phyloP scores from a whole-genome alignment of 2,888 invertebrate genomes.

The Dione juno region DNA sequence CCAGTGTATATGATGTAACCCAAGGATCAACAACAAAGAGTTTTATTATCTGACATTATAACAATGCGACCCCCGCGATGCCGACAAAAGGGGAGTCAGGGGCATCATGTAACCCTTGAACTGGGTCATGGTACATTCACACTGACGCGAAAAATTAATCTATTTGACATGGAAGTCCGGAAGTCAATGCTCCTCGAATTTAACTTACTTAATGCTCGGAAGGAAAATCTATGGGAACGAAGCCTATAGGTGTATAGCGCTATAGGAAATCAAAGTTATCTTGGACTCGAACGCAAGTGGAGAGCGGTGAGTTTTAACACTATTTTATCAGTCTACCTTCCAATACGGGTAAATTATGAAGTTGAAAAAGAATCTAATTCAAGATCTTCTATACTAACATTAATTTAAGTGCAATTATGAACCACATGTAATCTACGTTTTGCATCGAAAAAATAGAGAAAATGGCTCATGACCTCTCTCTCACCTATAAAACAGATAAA shows the following conservation, averaged over 20 bases:
- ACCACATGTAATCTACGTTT: too few relatives aligned
- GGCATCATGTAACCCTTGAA: constrained; percentile 29
- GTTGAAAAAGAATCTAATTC: too few relatives aligned
- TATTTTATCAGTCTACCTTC: not conserved
- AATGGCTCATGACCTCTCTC: too few relatives aligned
- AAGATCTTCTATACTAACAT: too few relatives aligned
- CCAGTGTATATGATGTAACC: constrained; percentile 12
- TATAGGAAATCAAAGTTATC: not conserved
- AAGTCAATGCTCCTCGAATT: constrained; percentile 3
- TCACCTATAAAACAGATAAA: too few relatives aligned
- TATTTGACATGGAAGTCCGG: not conserved
- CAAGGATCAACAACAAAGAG: constrained; percentile 8
- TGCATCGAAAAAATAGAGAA: too few relatives aligned
- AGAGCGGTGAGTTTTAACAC: not conserved
- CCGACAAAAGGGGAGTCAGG: constrained; percentile 32
- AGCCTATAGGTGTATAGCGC: not conserved
- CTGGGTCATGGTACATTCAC: constrained; percentile 32
- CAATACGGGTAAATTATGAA: too few relatives aligned
- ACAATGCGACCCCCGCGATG: constrained; percentile 26
- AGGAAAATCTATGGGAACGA: not conserved
- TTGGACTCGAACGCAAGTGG: not conserved
- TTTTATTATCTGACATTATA: constrained; percentile 22
- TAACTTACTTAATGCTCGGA: not conserved
- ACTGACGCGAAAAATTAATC: constrained; percentile 14
- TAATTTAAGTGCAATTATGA: too few relatives aligned